Base-by-base conservation (phyloP, 2,888 invertebrate species). In the Amphipyra tragopoginis region DNA sequence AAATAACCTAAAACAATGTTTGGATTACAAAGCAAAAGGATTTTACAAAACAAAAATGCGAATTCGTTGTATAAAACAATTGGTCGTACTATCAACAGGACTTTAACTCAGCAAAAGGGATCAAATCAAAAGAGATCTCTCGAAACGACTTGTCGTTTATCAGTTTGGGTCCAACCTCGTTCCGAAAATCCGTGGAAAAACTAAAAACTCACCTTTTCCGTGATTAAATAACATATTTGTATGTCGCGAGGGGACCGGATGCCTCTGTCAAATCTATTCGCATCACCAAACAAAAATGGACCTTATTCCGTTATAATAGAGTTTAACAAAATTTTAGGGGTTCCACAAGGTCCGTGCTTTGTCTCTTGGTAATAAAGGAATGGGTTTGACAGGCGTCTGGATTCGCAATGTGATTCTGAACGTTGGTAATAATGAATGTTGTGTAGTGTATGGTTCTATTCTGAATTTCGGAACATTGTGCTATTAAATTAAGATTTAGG, bases 201-300 rank as follows among this genome's bases (percentile, higher is more conserved):
- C 59, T 55, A 40, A 53, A 71, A 60, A 56, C 39, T 44, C 39
- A 61, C 60, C 72, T 49, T 62, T 59, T 54, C 38, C 15, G 26
- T 5, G 10, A 74, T 64, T 56, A 52, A 75, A 72, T 75, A 71
- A 66, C 45, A 58, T 48, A 49, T 53, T 53, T n/a, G 51, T 65
- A 40, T 45, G 55, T 42, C 61, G 51, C 39, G 7, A 15, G 21
- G 42, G 48, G 39, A 43, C 39, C 13, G 47, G n/a, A 40, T 58
- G 40, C 42, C 36, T 43, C 7, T 38, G 26, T 13, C 43, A 13
- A 48, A 48, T 40, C 15, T 47, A 51, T 44, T 49, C 49, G 1
- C 5, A 14, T 4, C 11, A 21, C 14, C 11, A 40, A 40, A 3
- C 3, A 10, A 54, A 64, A 50, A 14, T 36, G n/a, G n/a, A 7